These are phyloP conservation scores for Drosophila fulvimacula DNA, from an alignment of 2,888 invertebrate species.

Conservation along the genomic window DNA sequence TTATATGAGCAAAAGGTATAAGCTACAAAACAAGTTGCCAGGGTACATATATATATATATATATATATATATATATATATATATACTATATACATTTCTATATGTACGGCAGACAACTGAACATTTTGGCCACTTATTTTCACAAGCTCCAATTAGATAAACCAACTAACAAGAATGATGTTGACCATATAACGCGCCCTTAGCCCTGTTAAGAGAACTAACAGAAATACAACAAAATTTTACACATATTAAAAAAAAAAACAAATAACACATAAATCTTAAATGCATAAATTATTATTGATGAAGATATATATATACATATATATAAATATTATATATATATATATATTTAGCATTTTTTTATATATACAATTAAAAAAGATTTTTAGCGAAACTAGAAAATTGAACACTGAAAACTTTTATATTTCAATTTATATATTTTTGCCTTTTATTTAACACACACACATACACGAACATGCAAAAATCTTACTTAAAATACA, in stretches of 20 bases:
- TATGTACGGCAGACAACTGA: constrained; percentile 45
- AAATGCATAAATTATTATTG: constrained; percentile 56
- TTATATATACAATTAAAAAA: constrained; percentile 48
- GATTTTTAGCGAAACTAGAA: constrained; percentile 64
- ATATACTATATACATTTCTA: constrained; percentile 31
- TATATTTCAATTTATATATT: constrained; percentile 34
- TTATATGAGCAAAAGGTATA: constrained; percentile 46
- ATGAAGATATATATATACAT: constrained; percentile 34
- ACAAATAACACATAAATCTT: constrained; percentile 36
- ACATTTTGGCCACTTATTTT: constrained; percentile 62
- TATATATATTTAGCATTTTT: constrained; percentile 54
- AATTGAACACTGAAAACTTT: constrained; percentile 46
- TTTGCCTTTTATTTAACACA: constrained; percentile 48
- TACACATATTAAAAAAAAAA: constrained; percentile 38
- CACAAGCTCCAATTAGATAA: constrained; percentile 41
- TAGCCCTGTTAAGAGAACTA: constrained; percentile 53
- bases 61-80: constrained; percentile 28
- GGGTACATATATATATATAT: constrained; percentile 46
- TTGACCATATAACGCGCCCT: constrained; percentile 69
- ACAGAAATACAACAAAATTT: constrained; percentile 32
- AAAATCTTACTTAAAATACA: constrained; percentile 50
- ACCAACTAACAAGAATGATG: constrained; percentile 29
- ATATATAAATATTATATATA: constrained; percentile 25
- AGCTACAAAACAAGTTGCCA: constrained; percentile 63
- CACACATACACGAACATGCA: constrained; percentile 37